Evolutionary conservation across 2,888 invertebrate species (phyloP).

Genomic region (Gortyna flavago): DNA sequence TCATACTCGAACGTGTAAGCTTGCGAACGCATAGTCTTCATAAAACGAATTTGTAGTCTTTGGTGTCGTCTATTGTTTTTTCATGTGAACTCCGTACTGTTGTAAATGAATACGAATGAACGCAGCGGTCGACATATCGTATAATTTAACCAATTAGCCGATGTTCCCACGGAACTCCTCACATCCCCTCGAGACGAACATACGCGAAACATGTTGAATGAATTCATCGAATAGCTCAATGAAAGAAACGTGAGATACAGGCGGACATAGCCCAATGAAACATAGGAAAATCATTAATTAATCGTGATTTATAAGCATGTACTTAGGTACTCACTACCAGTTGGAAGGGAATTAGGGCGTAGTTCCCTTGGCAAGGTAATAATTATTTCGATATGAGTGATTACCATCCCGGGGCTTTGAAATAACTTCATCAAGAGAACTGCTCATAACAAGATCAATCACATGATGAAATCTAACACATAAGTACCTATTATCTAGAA

Average conservation of each 20-base stretch:
- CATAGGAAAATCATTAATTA: conserved; percentile 7
- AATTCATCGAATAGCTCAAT: conserved; percentile 52
- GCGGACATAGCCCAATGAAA: conserved; percentile 24
- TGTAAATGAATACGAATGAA: conserved; percentile 82
- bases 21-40: conserved; percentile 45
- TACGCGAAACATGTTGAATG: conserved; percentile 68
- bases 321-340: conserved; percentile 11
- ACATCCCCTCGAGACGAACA: conserved; percentile 80
- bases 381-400: conserved; percentile 34
- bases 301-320: conserved; percentile 18
- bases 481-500: background rate
- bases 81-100: conserved; percentile 77
- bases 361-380: conserved; percentile 24
- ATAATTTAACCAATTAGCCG: conserved; percentile 85
- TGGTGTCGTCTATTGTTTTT: conserved; percentile 72
- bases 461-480: conserved; percentile 25
- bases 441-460: conserved; percentile 6
- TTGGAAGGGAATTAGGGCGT: conserved; percentile 35
- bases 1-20: conserved; percentile 26
- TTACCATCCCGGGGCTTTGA: conserved; percentile 38
- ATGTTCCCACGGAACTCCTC: conserved; percentile 83
- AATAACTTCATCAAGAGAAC: conserved; percentile 13
- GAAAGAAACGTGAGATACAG: conserved; percentile 36
- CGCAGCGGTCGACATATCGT: conserved; percentile 73
- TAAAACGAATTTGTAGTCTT: conserved; percentile 69